Conservation (phyloP, 2,888 invertebrate genomes). For the Zaprionus lineosus region DNA sequence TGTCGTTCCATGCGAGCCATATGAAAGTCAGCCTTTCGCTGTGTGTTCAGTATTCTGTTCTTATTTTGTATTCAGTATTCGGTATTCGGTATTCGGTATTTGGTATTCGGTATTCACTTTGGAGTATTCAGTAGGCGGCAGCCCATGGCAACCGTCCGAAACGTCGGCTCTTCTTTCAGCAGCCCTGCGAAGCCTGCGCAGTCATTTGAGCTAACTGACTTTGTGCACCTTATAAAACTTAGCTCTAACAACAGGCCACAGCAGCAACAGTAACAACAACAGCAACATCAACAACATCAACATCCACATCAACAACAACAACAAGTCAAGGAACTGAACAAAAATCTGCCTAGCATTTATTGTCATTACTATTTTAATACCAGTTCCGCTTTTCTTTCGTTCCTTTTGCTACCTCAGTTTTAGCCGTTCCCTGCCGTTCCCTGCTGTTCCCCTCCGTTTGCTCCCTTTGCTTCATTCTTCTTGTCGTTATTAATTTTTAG, state of each 20-base stretch:
- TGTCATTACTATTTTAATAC: constrained; percentile 77
- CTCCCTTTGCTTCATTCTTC: no score
- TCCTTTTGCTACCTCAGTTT: not conserved
- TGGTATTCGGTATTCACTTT: no score
- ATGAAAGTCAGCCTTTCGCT: constrained; percentile 59
- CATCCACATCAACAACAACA: constrained; percentile 29
- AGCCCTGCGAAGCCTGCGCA: constrained; percentile 48
- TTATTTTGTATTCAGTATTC: no score
- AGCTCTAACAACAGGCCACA: constrained; percentile 38
- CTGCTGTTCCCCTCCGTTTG: no score
- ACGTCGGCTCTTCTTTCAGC: constrained; percentile 17
- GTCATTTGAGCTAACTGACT: constrained; percentile 79
- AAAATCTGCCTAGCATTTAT: constrained; percentile 51
- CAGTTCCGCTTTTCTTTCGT: constrained; percentile 15
- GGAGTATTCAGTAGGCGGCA: no score
- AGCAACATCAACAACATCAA: constrained; percentile 21
- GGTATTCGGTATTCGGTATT: no score
- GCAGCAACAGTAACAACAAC: constrained; percentile 16
- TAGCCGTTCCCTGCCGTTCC: no score
- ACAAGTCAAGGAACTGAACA: constrained; percentile 20
- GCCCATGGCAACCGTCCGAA: constrained; percentile 19
- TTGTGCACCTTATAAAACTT: constrained; percentile 79
- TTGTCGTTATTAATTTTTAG: no score
- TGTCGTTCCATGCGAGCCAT: constrained; percentile 8
- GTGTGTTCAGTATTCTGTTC: no score